Conservation (phyloP, 1,140 invertebrate species). For the Lepidurus apus region DNA sequence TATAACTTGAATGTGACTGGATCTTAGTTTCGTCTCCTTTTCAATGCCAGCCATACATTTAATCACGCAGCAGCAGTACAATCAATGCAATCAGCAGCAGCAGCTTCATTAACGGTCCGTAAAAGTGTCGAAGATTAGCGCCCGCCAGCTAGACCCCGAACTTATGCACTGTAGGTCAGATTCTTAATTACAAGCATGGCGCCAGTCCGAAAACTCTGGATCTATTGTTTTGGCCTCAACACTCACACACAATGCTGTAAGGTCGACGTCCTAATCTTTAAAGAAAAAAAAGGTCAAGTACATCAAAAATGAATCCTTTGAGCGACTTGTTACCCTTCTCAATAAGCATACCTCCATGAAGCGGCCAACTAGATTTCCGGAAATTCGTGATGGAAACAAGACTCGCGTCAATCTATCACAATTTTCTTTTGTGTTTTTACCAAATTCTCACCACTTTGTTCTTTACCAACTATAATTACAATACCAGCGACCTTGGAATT, state of each 20-base stretch:
- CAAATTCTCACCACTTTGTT: no score
- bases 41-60: neutral
- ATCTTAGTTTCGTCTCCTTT: neutral
- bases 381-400: neutral
- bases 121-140: neutral
- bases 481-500: neutral
- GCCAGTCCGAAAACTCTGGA: conserved; percentile 12
- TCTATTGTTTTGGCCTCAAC: neutral
- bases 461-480: neutral
- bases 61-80: no score
- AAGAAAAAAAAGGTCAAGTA: conserved; percentile 16
- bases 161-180: neutral
- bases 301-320: neutral
- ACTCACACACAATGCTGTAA: conserved; percentile 8
- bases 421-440: no score
- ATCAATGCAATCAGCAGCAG: no score
- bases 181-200: conserved; percentile 1
- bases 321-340: neutral
- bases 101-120: neutral
- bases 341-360: neutral
- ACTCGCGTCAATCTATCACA: no score
- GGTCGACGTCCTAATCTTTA: neutral
- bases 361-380: neutral
- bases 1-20: neutral
- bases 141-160: neutral